Evolutionary conservation across 2,797 vertebrate species (phyloP).

Genomic region (Gymnocypris eckloni): DNA sequence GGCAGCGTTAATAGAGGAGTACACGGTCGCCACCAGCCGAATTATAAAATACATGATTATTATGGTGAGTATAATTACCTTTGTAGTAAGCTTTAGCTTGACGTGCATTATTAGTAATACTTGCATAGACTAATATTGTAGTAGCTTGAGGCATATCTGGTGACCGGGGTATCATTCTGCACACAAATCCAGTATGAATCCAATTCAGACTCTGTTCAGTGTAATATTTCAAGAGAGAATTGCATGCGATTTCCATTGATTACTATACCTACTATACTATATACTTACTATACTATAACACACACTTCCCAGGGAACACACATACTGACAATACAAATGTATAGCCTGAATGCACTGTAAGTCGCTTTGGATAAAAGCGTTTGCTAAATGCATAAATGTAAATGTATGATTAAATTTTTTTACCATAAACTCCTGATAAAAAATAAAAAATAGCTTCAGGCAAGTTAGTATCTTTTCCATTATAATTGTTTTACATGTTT

Average conservation of each 20-base stretch:
- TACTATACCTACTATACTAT: too few species aligned
- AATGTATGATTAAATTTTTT: too few species aligned
- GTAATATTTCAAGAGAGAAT: too few species aligned
- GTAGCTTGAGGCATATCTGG: background rate
- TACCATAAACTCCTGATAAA: background rate
- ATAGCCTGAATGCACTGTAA: too few species aligned
- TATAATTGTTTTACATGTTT: background rate
- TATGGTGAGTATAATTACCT: conserved; percentile 80
- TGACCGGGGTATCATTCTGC: background rate
- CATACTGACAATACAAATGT: too few species aligned
- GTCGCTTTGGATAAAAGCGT: too few species aligned
- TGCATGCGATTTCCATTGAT: too few species aligned
- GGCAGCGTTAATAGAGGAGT: conserved; percentile 96
- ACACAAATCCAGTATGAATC: too few species aligned
- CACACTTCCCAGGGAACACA: too few species aligned
- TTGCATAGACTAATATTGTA: background rate
- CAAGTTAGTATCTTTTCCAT: background rate
- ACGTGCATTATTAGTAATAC: background rate
- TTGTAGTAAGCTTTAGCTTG: background rate
- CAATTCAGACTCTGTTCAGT: too few species aligned
- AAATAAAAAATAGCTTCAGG: background rate
- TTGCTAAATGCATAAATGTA: too few species aligned
- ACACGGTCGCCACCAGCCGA: conserved; percentile 92
- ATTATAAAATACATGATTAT: conserved; percentile 98
- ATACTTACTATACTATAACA: too few species aligned